A percentile compares a stretch with the other conserved stretches of the same genome.
phyloP scores from a whole-genome alignment of 2,888 invertebrate species.

The Cryptophagus acutangulus region DNA sequence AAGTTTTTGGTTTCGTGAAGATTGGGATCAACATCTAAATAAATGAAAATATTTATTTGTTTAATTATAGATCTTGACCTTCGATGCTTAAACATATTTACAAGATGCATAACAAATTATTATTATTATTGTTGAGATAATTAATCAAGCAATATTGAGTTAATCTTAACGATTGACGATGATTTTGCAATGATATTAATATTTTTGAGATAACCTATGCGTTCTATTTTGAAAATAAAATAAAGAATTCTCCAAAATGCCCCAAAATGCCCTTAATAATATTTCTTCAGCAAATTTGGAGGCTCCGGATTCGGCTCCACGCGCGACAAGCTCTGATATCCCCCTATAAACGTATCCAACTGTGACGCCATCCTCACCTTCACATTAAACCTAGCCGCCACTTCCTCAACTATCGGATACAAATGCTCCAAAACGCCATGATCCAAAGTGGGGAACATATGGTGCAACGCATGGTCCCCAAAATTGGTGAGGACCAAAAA shows the following conservation, averaged over 20 bases:
- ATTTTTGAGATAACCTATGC: no score
- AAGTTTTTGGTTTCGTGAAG: no score
- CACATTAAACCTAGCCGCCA: conserved; percentile 60
- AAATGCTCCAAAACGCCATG: conserved; percentile 67
- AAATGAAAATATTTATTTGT: no score
- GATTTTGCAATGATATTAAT: no score
- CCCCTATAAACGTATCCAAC: conserved; percentile 61
- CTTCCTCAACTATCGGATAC: conserved; percentile 58
- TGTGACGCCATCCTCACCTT: conserved; percentile 51
- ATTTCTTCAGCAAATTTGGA: conserved; percentile 29
- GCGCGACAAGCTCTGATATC: conserved; percentile 59
- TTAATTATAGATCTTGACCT: no score
- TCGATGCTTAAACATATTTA: no score
- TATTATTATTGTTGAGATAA: no score
- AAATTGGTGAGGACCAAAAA: conserved; percentile 68
- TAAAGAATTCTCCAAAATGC: neutral
- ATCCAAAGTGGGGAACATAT: conserved; percentile 77
- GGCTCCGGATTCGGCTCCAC: conserved; percentile 44
- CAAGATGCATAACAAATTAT: no score
- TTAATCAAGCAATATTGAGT: no score
- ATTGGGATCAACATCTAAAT: no score
- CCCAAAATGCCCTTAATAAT: neutral
- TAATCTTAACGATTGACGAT: no score
- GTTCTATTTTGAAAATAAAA: no score
- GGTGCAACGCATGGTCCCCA: conserved; percentile 76